Conservation (phyloP, 2,113 vertebrate species). For the Percina caprodes region DNA sequence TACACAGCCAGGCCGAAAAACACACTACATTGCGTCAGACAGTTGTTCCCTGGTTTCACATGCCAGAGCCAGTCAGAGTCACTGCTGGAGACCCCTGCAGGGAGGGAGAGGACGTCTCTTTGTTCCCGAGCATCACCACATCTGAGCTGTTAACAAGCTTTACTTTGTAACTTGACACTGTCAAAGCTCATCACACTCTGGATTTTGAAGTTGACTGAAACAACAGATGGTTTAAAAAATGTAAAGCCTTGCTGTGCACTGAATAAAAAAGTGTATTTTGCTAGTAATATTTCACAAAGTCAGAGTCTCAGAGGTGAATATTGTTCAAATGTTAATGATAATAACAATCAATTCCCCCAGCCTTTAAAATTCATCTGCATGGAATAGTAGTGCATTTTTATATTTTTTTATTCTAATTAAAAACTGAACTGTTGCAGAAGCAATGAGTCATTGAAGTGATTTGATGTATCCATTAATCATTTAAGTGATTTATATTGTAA, state of each 20-base stretch:
- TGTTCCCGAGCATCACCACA: constrained; percentile 43
- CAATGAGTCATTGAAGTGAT: not conserved
- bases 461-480: not conserved
- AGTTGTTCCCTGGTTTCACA: constrained; percentile 60
- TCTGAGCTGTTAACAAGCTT: constrained; percentile 61
- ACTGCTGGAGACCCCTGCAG: constrained; percentile 42
- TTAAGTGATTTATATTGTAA: not conserved
- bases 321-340: not conserved
- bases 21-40: constrained; percentile 46
- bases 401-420: not conserved
- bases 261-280: not conserved
- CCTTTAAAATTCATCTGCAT: not conserved
- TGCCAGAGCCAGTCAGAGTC: constrained; percentile 51
- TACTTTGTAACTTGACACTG: constrained; percentile 40
- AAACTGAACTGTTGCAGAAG: not conserved
- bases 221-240: not conserved
- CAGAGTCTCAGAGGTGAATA: not conserved
- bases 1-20: constrained; percentile 34
- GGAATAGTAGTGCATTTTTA: not conserved
- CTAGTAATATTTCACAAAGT: not conserved
- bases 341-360: not conserved
- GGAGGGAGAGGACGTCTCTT: constrained; percentile 25
- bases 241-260: not conserved
- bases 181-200: constrained; percentile 28
- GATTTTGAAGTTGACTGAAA: constrained; percentile 6